phyloP scores from a whole-genome alignment of 2,113 vertebrate genomes.

The Thinocorus orbignyianus region DNA sequence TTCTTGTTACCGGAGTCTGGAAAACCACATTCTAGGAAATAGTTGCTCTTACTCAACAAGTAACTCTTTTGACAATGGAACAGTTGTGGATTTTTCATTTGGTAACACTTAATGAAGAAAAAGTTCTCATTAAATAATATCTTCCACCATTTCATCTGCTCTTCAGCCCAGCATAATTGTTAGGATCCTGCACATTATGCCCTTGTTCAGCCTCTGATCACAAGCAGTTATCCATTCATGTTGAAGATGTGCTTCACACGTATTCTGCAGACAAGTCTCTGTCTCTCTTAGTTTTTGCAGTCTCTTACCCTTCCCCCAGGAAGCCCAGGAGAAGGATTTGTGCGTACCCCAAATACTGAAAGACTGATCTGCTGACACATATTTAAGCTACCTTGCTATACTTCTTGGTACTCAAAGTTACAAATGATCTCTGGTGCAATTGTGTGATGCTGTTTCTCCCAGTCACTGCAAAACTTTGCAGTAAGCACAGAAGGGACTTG shows the following conservation, averaged over 20 bases:
- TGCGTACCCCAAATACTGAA: fast-evolving
- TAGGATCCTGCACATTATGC: not conserved
- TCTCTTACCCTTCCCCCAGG: not conserved
- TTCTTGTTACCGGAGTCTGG: not conserved
- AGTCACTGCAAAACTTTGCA: not conserved
- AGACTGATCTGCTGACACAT: not conserved
- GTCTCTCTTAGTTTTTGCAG: not conserved
- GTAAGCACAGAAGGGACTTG: not conserved
- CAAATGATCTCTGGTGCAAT: not conserved
- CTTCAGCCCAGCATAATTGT: not conserved
- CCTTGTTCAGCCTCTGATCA: not conserved
- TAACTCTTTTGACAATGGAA: not conserved
- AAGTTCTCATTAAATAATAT: not conserved
- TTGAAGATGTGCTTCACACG: not conserved
- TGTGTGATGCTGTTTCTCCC: not conserved
- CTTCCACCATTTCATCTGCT: not conserved
- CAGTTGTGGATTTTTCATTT: not conserved
- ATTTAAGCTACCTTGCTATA: not conserved
- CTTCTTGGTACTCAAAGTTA: not conserved
- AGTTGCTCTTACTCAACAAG: not conserved
- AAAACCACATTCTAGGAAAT: not conserved
- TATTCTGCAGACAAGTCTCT: not conserved
- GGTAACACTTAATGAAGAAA: not conserved
- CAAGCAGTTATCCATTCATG: not conserved
- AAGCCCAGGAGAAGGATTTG: not conserved